Conservation (phyloP, 2,888 invertebrate genomes). For the Ochropleura plecta region DNA sequence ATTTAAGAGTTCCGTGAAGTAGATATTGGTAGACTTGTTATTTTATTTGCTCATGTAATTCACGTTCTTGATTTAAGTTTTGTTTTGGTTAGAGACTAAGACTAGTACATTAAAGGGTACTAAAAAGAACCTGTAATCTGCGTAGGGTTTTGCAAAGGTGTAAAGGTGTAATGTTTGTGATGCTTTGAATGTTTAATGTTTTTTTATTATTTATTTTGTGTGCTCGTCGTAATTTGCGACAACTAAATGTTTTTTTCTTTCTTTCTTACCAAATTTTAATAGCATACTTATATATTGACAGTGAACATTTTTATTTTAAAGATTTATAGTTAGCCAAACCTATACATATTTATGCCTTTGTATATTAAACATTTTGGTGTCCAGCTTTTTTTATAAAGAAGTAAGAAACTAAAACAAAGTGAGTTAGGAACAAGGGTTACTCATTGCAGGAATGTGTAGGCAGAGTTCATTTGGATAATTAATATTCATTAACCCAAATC, state of each 20-base stretch:
- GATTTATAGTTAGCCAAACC: not conserved
- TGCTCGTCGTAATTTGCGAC: too few species aligned
- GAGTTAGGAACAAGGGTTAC: not conserved
- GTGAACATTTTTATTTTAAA: not conserved
- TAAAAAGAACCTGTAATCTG: not conserved
- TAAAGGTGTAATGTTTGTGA: too few species aligned
- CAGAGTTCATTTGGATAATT: conserved; percentile 24
- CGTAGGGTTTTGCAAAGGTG: not conserved
- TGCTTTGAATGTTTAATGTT: too few species aligned
- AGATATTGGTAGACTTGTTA: not conserved
- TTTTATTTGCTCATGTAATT: not conserved
- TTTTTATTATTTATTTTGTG: too few species aligned
- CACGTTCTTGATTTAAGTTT: not conserved
- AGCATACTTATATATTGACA: not conserved
- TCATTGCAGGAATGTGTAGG: conserved; percentile 3
- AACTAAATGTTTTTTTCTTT: too few species aligned
- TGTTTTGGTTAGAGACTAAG: not conserved
- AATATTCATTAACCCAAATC: conserved; percentile 40
- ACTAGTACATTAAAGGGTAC: not conserved
- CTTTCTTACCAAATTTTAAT: not conserved
- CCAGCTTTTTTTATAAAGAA: not conserved
- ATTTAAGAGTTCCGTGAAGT: not conserved
- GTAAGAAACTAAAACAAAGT: not conserved
- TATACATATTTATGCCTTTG: too few species aligned
- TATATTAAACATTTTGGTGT: not conserved